phyloP scores from a whole-genome alignment of 2,797 vertebrate genomes.

The Sarcophilus harrisii region DNA sequence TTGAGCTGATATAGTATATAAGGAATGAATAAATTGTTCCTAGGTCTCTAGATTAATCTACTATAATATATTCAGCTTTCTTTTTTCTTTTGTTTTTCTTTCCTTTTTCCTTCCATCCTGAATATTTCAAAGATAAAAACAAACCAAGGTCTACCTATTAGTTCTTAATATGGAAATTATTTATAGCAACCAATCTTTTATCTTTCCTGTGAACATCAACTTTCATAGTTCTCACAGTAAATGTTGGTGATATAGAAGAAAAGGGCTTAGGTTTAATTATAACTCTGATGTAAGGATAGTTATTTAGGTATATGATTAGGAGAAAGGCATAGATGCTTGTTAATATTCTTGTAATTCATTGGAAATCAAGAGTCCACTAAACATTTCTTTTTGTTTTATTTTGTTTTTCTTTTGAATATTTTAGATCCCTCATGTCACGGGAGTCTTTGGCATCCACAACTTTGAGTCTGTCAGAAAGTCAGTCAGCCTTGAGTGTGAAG shows the following conservation, averaged over 20 bases:
- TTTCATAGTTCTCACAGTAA: conserved; percentile 67
- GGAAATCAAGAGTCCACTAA: conserved; percentile 71
- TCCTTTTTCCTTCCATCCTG: not conserved
- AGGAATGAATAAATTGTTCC: conserved; percentile 28
- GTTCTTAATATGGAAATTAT: conserved; percentile 57
- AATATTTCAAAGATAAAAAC: conserved; percentile 50
- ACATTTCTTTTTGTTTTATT: conserved; percentile 56
- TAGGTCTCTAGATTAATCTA: not conserved
- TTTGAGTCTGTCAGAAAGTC: conserved; percentile 92
- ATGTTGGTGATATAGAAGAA: conserved; percentile 71
- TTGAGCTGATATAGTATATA: conserved; percentile 23
- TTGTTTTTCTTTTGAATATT: conserved; percentile 70
- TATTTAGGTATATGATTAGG: conserved; percentile 64
- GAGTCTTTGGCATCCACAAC: conserved; percentile 92
- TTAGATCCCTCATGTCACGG: conserved; percentile 91
- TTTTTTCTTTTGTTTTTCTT: not conserved
- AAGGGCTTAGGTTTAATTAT: conserved; percentile 63
- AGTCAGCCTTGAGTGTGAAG: conserved; percentile 90
- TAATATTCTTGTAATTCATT: conserved; percentile 69
- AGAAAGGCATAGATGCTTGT: conserved; percentile 69
- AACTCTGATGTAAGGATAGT: conserved; percentile 70
- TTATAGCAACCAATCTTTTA: conserved; percentile 65
- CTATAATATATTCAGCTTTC: not conserved
- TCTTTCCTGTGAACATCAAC: conserved; percentile 59
- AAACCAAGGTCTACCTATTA: conserved; percentile 60